Base-by-base conservation (phyloP, 2,888 invertebrate species). In the Cotesia congregata region DNA sequence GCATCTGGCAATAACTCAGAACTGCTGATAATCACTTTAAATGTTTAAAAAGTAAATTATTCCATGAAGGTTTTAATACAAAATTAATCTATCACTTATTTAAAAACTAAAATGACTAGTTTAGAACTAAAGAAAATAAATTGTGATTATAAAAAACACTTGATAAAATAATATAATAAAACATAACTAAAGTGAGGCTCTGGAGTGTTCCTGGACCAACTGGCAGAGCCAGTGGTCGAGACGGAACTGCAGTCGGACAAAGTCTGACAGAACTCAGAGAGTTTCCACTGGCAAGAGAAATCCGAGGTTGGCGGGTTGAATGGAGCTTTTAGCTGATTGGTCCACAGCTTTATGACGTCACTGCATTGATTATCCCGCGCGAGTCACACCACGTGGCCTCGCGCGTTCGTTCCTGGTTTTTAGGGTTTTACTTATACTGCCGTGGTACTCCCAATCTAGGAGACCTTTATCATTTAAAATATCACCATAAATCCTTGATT, bases 311-410 rank as follows among this genome's bases (percentile, higher is more conserved):
- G 87, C 87, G 89, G 88, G 90, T 87, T 94, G 94, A 94, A 94
- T 94, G 94, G 93, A 92, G 91, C 92, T 88, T 88, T 83, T 85
- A 86, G 83, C 88, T 86, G 90, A 94, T 94, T 94, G 94, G 94
- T 86, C 86, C 87, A 85, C 78, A 82, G 83, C 83, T 81, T 85
- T 82, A 92, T 94, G 94, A 94, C 94, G 94, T 94, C 94, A 94
- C 92, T 87, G 92, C 93, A 93, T 93, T 93, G 93, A 92, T 92
- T 93, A 92, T 92, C 91, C 91, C 91, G 91, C 91, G 91, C 91
- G 87, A 86, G 90, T 88, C 89, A 86, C 86, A 89, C 88, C 89
- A 89, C 89, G 89, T 89, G 89, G 88, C 86, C 81, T 82, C 78
- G 79, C 81, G 78, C 68, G 59, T 78, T 77, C 72, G 30, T 40